A percentile compares a stretch with the other conserved stretches of the same genome.
Conservation (phyloP, 2,797 vertebrate genomes). For the Bradypodion ventrale region DNA sequence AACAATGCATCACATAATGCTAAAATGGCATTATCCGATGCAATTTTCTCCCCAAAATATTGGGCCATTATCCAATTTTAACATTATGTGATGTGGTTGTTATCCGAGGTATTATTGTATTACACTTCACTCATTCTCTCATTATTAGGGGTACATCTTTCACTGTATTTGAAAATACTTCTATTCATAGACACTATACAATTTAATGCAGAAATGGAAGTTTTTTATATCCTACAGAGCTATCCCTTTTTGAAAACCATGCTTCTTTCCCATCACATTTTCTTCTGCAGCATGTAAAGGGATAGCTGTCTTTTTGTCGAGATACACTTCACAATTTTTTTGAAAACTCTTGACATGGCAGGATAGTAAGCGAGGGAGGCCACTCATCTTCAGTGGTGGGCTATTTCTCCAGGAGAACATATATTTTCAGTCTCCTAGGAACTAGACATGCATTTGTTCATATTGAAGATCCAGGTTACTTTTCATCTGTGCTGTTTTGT, state of each 20-base stretch:
- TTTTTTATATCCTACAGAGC: constrained; percentile 20
- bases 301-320: constrained; percentile 30
- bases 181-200: neutral
- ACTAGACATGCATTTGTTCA: constrained; percentile 19
- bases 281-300: neutral
- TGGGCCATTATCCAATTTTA: too few species aligned
- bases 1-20: too few species aligned
- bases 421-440: constrained; percentile 27
- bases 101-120: too few species aligned
- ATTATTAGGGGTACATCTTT: neutral
- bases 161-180: neutral
- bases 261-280: neutral
- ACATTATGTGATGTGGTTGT: too few species aligned
- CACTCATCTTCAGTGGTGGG: constrained; percentile 28
- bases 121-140: neutral
- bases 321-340: constrained; percentile 1
- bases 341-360: constrained; percentile 12
- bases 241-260: constrained; percentile 5
- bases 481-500: neutral
- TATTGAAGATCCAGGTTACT: neutral
- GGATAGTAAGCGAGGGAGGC: constrained; percentile 3
- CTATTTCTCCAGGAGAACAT: constrained; percentile 43
- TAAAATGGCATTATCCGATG: too few species aligned
- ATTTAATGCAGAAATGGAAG: neutral
- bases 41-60: too few species aligned